Percentiles rank a stretch among this genome's conserved stretches.
phyloP scores from a whole-genome alignment of 2,797 vertebrate species.

The Gadopsis bispinosus region DNA sequence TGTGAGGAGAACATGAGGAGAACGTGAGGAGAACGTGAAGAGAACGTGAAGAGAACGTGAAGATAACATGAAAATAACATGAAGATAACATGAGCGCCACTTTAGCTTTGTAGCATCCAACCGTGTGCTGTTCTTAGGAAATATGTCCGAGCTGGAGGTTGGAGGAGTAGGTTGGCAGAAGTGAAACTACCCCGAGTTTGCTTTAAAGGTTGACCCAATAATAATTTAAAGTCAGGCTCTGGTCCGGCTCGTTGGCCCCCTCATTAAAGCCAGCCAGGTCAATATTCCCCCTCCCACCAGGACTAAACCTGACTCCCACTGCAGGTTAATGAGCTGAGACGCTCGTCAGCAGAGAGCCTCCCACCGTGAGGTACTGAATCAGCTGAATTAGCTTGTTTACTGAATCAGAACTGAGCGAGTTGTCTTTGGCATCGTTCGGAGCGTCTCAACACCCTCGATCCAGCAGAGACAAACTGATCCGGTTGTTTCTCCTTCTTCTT shows the following conservation, averaged over 20 bases:
- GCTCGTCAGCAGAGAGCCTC: constrained; percentile 18
- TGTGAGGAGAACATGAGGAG: too few species aligned
- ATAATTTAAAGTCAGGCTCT: constrained; percentile 26
- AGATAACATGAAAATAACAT: too few species aligned
- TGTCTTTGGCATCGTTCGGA: background rate
- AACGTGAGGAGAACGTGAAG: too few species aligned
- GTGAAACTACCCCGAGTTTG: constrained; percentile 13
- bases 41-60: too few species aligned
- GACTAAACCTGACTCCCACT: too few species aligned
- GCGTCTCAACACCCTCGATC: constrained; percentile 5
- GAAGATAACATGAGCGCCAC: too few species aligned
- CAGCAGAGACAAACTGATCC: background rate
- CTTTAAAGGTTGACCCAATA: background rate
- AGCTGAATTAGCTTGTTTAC: constrained; percentile 41
- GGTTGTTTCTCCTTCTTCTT: too few species aligned
- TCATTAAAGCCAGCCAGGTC: constrained; percentile 42
- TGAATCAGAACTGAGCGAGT: constrained; percentile 12
- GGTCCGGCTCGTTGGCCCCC: constrained; percentile 1
- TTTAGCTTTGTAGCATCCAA: background rate
- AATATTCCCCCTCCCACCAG: constrained; percentile 27
- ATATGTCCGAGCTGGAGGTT: background rate
- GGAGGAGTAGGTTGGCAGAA: background rate
- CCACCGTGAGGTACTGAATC: constrained; percentile 9
- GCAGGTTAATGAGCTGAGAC: constrained; percentile 61
- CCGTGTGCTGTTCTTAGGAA: background rate